These are phyloP conservation scores for Andrena flavipes DNA, from an alignment of 2,888 invertebrate species.

Conservation along the genomic window DNA sequence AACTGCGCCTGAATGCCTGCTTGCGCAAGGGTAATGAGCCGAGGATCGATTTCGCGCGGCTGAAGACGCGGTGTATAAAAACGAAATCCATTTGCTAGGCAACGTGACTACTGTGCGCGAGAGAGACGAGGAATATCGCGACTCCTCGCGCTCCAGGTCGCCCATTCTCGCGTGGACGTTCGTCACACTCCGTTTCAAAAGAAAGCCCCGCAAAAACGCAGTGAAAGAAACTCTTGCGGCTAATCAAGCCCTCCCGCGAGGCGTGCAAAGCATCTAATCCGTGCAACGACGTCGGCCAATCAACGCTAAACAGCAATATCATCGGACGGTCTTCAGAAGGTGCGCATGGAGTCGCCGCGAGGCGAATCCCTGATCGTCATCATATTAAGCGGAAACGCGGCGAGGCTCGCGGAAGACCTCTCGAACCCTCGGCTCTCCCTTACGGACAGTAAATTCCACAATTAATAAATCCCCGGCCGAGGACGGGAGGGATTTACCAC, in stretches of 20 bases:
- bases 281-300: constrained; percentile 16
- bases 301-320: constrained; percentile 30
- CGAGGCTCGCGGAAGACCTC: background rate
- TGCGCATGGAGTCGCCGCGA: background rate
- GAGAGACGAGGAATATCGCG: constrained; percentile 14
- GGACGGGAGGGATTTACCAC: background rate
- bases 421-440: background rate
- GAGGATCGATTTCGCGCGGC: constrained; percentile 52
- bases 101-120: constrained; percentile 25
- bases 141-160: background rate
- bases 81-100: background rate
- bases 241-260: constrained; percentile 8
- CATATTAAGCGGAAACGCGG: constrained; percentile 20
- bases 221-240: constrained; percentile 8
- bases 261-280: constrained; percentile 6
- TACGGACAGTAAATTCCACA: constrained; percentile 32
- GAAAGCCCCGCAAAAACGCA: too few relatives aligned
- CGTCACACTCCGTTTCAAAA: background rate
- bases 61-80: constrained; percentile 39
- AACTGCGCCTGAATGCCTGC: constrained; percentile 8
- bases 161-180: background rate
- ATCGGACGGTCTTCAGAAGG: constrained; percentile 5
- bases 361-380: constrained; percentile 8
- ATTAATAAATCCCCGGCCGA: constrained; percentile 39
- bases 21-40: constrained; percentile 64